Evolutionary conservation across 2,888 invertebrate genomes (phyloP).

Genomic region (Labia minor): DNA sequence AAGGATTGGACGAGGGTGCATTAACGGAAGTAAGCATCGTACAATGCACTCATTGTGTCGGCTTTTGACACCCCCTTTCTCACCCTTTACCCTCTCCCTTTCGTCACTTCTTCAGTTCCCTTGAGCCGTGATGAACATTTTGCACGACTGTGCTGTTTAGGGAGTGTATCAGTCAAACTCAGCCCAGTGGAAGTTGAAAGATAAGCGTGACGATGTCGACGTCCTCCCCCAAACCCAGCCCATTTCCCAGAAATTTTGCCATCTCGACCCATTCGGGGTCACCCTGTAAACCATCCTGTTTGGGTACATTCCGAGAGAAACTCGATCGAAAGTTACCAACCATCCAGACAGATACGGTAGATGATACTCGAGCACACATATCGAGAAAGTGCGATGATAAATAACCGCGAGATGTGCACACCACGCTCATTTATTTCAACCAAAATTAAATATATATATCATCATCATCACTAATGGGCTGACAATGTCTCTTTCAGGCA

Average conservation of each 20-base stretch:
- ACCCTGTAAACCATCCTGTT: neutral
- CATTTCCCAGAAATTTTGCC: neutral
- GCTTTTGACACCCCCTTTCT: neutral
- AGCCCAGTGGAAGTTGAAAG: conserved; percentile 8
- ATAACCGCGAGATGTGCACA: neutral
- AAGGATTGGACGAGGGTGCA: neutral
- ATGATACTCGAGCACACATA: neutral
- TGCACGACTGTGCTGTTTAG: conserved; percentile 13
- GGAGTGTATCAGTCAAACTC: conserved; percentile 2
- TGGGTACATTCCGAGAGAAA: neutral
- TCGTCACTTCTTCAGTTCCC: neutral
- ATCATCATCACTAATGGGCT: too few relatives aligned
- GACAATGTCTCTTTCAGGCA: too few relatives aligned
- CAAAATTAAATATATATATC: neutral
- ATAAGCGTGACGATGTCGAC: neutral
- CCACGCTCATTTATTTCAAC: neutral
- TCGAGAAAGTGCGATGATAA: neutral
- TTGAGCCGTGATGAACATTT: neutral
- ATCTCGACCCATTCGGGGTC: neutral
- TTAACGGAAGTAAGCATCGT: neutral
- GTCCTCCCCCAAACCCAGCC: too few relatives aligned
- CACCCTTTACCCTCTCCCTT: neutral
- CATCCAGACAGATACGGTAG: too few relatives aligned
- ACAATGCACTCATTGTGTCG: conserved; percentile 5
- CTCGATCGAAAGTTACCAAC: neutral